Base-by-base conservation (phyloP, 2,888 invertebrate genomes). In the Melieria picta region DNA sequence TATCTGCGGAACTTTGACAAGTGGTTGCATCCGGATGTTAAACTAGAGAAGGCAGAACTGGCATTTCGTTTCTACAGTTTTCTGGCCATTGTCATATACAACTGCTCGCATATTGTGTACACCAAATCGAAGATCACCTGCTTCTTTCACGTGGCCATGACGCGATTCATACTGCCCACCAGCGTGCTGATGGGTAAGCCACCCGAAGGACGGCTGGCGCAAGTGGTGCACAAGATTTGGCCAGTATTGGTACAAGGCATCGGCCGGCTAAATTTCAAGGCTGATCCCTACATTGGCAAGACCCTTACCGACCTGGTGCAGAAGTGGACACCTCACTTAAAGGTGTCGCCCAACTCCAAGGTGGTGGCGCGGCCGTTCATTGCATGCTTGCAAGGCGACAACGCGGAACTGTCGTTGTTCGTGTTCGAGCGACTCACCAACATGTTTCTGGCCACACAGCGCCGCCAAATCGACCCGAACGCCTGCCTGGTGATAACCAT, bases 231-330 rank as follows among this genome's bases (percentile, higher is more conserved):
- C 74, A 87, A 87, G 78, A 87, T 89, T 11, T 89, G 89, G 85
- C 88, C 89, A 42, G 84, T 89, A 42, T 87, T 89, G 73, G 83
- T 90, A 55, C 87, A 88, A 75, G 90, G 89, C 1, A 85, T 90
- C 30, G 87, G 88, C 0, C 86, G 86, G 42, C 78, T 90, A 50
- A 88, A 88, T 75, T 86, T 84, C 66, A 84, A 81, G 71, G 80
- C 82, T 5, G 89, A 90, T 81, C 82, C 85, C 0, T 89, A 89
- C 75, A 78, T 90, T 13, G 86, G 84, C 45, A 85, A 89, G 73
- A 87, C 87, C 0, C 79, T 90, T 11, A 87, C 86, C 45, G 89
- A 90, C 79, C 80, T 90, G 55, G 82, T 89, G 43, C 80, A 87
- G 6, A 85, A 86, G 71, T 87, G 87, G 87, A 85, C 86, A 4